A percentile compares a stretch with the other conserved stretches of the same genome.
Evolutionary conservation across 2,797 vertebrate species (phyloP).

Genomic region (Pantherophis alleghaniensis): DNA sequence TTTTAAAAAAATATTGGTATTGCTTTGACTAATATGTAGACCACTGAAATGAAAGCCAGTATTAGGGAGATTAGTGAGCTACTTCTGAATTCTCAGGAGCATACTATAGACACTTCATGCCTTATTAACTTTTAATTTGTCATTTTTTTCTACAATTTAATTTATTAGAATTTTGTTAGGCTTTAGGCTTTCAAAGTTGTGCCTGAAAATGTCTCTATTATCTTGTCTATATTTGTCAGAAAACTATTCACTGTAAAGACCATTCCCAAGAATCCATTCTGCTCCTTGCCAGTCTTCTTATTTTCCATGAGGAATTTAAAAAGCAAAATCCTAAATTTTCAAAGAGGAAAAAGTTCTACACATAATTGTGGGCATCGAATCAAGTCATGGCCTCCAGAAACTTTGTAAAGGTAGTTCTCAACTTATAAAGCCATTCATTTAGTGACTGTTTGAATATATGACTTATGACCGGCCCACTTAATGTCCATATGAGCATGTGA

Average conservation of each 20-base stretch:
- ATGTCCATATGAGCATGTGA: not conserved
- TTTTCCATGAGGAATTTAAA: not conserved
- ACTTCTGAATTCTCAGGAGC: not conserved
- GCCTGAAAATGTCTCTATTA: not conserved
- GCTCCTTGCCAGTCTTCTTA: not conserved
- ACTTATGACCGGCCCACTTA: not conserved
- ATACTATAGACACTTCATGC: not conserved
- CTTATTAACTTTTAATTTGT: not conserved
- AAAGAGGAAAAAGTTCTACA: not conserved
- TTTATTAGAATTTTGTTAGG: not conserved
- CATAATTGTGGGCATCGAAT: not conserved
- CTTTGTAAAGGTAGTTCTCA: not conserved
- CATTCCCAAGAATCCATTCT: not conserved
- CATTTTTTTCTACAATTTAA: not conserved
- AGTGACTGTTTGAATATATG: not conserved
- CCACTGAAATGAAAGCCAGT: not conserved
- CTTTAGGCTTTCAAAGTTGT: not conserved
- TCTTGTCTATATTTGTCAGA: not conserved
- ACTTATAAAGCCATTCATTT: not conserved
- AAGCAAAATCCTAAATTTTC: not conserved
- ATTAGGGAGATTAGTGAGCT: not conserved
- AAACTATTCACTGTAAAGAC: not conserved
- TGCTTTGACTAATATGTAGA: not conserved
- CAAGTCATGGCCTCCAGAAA: not conserved
- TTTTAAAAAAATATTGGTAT: not conserved